Evolutionary conservation across 1,140 invertebrate species (phyloP).

Genomic region (Bombus breviceps): DNA sequence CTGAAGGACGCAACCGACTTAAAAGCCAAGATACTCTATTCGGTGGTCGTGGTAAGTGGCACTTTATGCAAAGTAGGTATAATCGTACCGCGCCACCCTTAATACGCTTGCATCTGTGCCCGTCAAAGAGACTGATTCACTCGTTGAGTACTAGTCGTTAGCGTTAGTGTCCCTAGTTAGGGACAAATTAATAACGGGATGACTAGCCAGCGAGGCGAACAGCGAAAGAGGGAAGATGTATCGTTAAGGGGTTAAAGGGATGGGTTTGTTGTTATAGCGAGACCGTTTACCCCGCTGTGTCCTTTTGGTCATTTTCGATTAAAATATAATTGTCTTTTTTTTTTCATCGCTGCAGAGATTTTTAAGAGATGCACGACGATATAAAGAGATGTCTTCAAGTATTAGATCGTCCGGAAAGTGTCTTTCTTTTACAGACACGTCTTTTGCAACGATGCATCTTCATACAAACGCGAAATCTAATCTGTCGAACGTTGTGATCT

Average conservation of each 20-base stretch:
- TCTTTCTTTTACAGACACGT: no score
- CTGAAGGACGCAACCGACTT: slow-evolving; percentile 92
- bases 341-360: no score
- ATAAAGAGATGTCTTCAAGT: no score
- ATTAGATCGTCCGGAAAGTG: no score
- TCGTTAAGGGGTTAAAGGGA: background rate
- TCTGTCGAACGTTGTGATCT: no score
- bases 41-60: slow-evolving; percentile 94
- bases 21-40: slow-evolving; percentile 97
- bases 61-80: slow-evolving; percentile 29
- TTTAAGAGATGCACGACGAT: no score
- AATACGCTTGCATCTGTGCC: slow-evolving; percentile 12
- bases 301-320: no score
- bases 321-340: no score
- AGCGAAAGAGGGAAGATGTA: no score
- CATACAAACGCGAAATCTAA: no score
- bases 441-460: no score
- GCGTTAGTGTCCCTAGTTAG: background rate
- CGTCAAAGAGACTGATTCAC: slow-evolving; percentile 12
- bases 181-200: background rate
- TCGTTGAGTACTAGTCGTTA: slow-evolving; percentile 19
- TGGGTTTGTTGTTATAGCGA: background rate
- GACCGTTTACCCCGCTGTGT: background rate
- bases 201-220: no score
- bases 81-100: slow-evolving; percentile 8